Base-by-base conservation (phyloP, 1,140 invertebrate species). In the Stegodyphus dumicola region DNA sequence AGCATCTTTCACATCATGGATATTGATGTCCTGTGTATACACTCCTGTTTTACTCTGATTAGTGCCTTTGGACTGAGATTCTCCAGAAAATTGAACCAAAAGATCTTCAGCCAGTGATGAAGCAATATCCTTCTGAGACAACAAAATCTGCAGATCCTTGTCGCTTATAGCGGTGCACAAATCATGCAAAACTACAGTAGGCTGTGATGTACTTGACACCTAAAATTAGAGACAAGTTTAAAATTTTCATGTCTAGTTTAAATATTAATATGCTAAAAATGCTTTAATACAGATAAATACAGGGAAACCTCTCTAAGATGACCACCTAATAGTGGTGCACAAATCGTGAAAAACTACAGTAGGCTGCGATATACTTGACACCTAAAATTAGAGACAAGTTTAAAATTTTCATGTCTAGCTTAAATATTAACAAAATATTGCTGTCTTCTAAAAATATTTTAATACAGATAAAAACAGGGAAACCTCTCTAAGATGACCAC, bases 71-170 rank as follows among this genome's bases (percentile, higher is more conserved):
- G 18, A 6, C 17, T 48, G 48, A 6, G 64, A 77, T 49, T 87
- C 85, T 5, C 74, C 66, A 15, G 86, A 93, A 89, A 96, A 95
- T 85, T 95, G 94, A 89, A 96, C 95, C 64, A 96, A 90, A 54
- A 96, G 90, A 90, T 97, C 95, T 90, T 97, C 96, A 60, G 95
- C 94, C 69, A 97, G 91, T 73, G 70, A 77, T 13, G 66, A 71
- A 1, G 95, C 94, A 85, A 94, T 93, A 88, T 95, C 94, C 88
- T 94, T 94, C 88, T 95, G 93, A 0, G 93, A 93, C 1, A 95
- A 89, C 7, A 95, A 89, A 69, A 94, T 94, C 86, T 95, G 93
- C 3, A 95, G 89, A 87, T 95, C 94, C 88, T 95, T 94, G 88
- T 95, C 94, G 79, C 92, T 90, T 15, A 85, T 85, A 7, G 64